Evolutionary conservation across 2,888 invertebrate species (phyloP), one percentile per base, ranked within the genome.

Genomic region (Ormyrus nitidulus): DNA sequence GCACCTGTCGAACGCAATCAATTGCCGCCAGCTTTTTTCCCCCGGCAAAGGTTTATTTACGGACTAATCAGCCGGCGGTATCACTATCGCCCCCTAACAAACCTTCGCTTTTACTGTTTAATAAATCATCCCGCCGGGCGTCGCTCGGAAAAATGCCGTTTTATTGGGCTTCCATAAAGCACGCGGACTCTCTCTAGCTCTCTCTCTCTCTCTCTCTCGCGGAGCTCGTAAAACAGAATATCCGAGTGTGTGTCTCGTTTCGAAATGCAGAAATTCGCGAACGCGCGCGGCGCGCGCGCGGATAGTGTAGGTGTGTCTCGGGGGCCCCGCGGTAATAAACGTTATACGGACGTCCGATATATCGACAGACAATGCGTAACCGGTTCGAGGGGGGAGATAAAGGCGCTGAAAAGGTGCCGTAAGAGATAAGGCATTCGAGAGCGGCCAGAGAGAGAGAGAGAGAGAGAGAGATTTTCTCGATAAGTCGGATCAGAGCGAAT

Each of bases 321-420:
- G 46, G 34, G 53, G 13, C 59, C 46, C 46, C 7, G 56, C 9
- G 70, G 71, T 78, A 66, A 78, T 81, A 75, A 70, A 81, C 65
- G 72, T 44, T 76, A 59, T n/a, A 53, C 76, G 81, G 81, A 78
- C 81, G 77, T 81, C 77, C 81, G 74, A 81, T 81, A 71, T 73
- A 81, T 81, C 77, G 80, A 81, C 73, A 19, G 64, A 81, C 77
- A 77, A 81, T 74, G 74, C 77, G 74, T 74, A 77, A 77, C 80
- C 77, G 77, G 80, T 81, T 77, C 68, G 77, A 5, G n/a, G 6
- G 11, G 0, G 0, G 54, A 71, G 80, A 80, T 70, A 80, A 71
- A 68, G 76, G 51, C 64, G 73, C 71, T 74, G 79, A 79, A 79
- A 79, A 74, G 69, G 68, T 73, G 68, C 70, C 70, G 70, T 70